These are phyloP conservation scores for Anoplophora glabripennis DNA, from an alignment of 1,140 invertebrate species.

Conservation along the genomic window DNA sequence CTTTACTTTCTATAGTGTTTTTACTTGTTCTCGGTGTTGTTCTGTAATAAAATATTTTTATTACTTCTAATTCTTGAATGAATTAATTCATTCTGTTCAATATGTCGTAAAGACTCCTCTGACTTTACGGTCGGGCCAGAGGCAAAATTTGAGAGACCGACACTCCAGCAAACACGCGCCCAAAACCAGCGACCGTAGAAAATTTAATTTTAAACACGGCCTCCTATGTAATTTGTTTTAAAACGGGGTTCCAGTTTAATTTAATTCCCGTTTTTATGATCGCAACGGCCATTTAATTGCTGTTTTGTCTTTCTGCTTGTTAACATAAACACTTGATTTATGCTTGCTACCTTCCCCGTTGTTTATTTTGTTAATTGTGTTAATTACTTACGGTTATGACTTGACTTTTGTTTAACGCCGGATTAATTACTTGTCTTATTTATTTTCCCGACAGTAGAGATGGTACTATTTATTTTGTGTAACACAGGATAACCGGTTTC, in stretches of 20 bases:
- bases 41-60: no score
- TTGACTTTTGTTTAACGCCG: slow-evolving; percentile 8
- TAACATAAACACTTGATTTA: slow-evolving; percentile 16
- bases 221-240: slow-evolving; percentile 4
- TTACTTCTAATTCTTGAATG: no score
- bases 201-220: slow-evolving; percentile 6
- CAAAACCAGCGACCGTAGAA: background rate
- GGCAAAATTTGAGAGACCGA: no score
- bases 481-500: no score
- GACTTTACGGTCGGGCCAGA: no score
- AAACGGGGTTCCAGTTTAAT: background rate
- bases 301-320: slow-evolving; percentile 3
- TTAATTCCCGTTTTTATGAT: slow-evolving; percentile 7
- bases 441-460: slow-evolving; percentile 3
- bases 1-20: no score
- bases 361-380: slow-evolving; percentile 11
- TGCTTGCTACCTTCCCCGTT: background rate
- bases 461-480: slow-evolving; percentile 8
- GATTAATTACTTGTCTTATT: slow-evolving; percentile 8
- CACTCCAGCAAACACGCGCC: background rate
- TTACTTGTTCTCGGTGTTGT: no score
- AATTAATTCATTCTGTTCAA: no score
- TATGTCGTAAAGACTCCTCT: no score
- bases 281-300: slow-evolving; percentile 8
- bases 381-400: background rate